A percentile compares a stretch with the other conserved stretches of the same genome.
Evolutionary conservation across 2,797 vertebrate species (phyloP).

Genomic region (Philypnodon macrostomus): DNA sequence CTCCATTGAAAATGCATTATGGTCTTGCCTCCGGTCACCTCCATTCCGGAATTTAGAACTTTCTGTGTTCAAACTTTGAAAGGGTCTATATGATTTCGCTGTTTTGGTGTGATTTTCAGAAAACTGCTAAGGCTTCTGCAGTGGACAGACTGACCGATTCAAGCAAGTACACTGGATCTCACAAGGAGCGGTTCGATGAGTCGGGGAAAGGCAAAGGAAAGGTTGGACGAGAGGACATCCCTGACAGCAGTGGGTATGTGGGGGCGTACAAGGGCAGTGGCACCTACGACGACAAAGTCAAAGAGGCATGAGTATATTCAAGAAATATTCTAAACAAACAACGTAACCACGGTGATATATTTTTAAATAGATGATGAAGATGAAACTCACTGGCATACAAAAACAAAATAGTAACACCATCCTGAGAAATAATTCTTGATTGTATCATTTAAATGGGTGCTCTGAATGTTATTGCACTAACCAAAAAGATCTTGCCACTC

Average conservation of each 20-base stretch:
- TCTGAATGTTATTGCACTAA: conserved; percentile 20
- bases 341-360: background rate
- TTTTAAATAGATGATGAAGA: conserved; percentile 4
- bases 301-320: conserved; percentile 59
- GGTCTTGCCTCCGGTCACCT: no score
- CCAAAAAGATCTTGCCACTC: conserved; percentile 14
- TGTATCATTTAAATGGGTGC: conserved; percentile 6
- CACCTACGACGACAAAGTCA: conserved; percentile 76
- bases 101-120: conserved; percentile 50
- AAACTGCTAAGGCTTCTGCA: conserved; percentile 70
- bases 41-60: no score
- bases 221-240: conserved; percentile 64
- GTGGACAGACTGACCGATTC: conserved; percentile 79
- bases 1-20: no score
- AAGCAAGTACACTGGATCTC: conserved; percentile 76
- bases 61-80: no score
- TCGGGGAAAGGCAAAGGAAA: conserved; percentile 79
- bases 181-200: conserved; percentile 79
- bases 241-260: conserved; percentile 77
- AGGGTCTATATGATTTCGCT: no score
- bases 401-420: background rate
- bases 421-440: background rate
- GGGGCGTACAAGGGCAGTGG: conserved; percentile 75
- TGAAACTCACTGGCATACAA: background rate
- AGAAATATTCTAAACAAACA: background rate